These are phyloP conservation scores for Coreoperca whiteheadi DNA, from an alignment of 2,113 vertebrate species.

Conservation along the genomic window DNA sequence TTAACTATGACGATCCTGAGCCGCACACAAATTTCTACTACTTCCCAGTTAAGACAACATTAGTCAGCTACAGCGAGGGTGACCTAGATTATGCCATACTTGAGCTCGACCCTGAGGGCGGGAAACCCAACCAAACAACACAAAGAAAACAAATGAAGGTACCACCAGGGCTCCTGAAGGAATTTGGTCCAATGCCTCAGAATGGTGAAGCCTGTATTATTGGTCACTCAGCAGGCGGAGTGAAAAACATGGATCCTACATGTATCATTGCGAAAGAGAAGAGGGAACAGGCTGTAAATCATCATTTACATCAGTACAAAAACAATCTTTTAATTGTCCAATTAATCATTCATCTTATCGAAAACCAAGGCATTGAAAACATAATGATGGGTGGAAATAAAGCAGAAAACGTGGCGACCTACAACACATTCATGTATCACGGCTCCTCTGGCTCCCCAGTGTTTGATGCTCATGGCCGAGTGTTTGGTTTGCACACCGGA, in stretches of 20 bases:
- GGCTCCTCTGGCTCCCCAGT: constrained; percentile 59
- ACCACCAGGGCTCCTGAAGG: constrained; percentile 49
- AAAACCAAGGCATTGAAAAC: neutral
- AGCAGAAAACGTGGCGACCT: neutral
- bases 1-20: constrained; percentile 12
- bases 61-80: accelerated
- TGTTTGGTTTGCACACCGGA: constrained; percentile 46
- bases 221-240: constrained; percentile 2
- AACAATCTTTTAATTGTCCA: accelerated
- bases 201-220: constrained; percentile 40
- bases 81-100: constrained; percentile 32
- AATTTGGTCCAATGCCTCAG: neutral
- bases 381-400: neutral
- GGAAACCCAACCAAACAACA: neutral
- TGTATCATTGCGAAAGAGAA: constrained; percentile 40
- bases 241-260: constrained; percentile 38
- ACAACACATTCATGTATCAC: constrained; percentile 41
- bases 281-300: accelerated
- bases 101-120: neutral
- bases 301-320: neutral
- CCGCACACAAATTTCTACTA: accelerated
- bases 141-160: neutral
- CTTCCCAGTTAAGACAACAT: neutral
- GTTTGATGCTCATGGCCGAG: constrained; percentile 8
- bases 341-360: accelerated